Base-by-base conservation (phyloP, 1,140 invertebrate genomes). In the Brachystomella parvula region DNA sequence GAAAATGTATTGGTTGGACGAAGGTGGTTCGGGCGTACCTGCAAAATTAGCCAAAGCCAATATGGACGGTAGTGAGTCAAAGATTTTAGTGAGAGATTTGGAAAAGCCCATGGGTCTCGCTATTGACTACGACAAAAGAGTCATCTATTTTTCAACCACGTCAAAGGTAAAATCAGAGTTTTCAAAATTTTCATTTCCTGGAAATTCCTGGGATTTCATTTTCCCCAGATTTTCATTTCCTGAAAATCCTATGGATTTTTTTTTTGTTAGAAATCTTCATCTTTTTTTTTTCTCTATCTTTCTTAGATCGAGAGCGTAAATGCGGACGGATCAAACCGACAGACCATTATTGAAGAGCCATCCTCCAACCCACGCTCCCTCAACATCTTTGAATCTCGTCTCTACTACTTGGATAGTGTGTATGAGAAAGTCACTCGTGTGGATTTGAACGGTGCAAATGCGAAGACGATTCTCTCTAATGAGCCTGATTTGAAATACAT, bases 1-100 rank as follows among this genome's bases (percentile, higher is more conserved):
- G 47, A 88, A 88, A 80, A 77, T 97, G 6, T 97, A 94, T 79
- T 99, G 96, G 95, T 84, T 95, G 1, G 96, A 99, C 76, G 89
- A 92, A 70, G 96, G 96, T 3, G 92, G 90, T 6, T 24, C 49
- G 24, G 69, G 69, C 32, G 89, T 98, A 0, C 88, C 89, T 0
- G 82, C 87, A 0, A 99, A 98, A 78, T 87, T 99, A 29, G 94
- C 86, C 0, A 85, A 87, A 71, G 92, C 92, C 0, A 90, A 94
- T 74, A 96, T 99, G 93, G 94, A 96, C 75, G 96, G 96, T 0
- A 83, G 83, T 0, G 85, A 89, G 70, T 81, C 92, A 0, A 78
- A 84, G 0, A 83, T 92, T 3, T 77, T 87, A 0, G 82, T 86
- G 17, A 78, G 83, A 32, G 76, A 81, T 28, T 79, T 89, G 1